A percentile compares a stretch with the other conserved stretches of the same genome.
These are phyloP conservation scores for Meda fulgida DNA, from an alignment of 2,797 vertebrate genomes.

Conservation along the genomic window DNA sequence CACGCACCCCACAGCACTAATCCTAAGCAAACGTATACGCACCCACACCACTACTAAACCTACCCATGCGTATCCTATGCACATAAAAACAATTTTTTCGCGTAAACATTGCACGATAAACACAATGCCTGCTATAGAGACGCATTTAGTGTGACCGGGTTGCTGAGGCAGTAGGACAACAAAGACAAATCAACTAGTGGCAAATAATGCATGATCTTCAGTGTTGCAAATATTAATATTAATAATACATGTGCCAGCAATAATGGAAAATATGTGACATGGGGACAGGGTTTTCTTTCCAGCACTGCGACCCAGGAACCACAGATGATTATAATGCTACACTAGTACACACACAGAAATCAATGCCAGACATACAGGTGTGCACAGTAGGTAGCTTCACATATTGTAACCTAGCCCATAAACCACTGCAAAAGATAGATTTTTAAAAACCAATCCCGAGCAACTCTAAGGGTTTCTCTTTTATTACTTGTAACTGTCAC, in stretches of 20 bases:
- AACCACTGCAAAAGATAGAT: constrained; percentile 71
- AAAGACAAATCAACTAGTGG: constrained; percentile 20
- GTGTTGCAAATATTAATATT: constrained; percentile 51
- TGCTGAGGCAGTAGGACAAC: constrained; percentile 30
- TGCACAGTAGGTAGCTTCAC: constrained; percentile 74
- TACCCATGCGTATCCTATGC: too few relatives aligned
- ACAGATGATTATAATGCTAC: constrained; percentile 72
- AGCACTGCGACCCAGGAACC: constrained; percentile 64
- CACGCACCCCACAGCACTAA: too few relatives aligned
- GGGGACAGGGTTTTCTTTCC: constrained; percentile 71
- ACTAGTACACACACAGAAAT: constrained; percentile 67
- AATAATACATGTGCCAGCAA: constrained; percentile 59
- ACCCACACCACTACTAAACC: too few relatives aligned
- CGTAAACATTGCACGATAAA: too few relatives aligned
- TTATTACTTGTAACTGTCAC: constrained; percentile 70
- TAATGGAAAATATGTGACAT: constrained; percentile 73
- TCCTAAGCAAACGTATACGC: too few relatives aligned
- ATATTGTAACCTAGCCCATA: constrained; percentile 68
- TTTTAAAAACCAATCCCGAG: constrained; percentile 68
- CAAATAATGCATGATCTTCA: constrained; percentile 39
- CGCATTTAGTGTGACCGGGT: too few relatives aligned
- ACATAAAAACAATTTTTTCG: too few relatives aligned
- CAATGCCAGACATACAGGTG: constrained; percentile 75
- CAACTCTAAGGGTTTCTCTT: constrained; percentile 65
- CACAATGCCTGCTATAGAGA: too few relatives aligned